Evolutionary conservation across 2,113 vertebrate species (phyloP), one percentile per base, ranked within the genome.

Genomic region (Cebus imitator): DNA sequence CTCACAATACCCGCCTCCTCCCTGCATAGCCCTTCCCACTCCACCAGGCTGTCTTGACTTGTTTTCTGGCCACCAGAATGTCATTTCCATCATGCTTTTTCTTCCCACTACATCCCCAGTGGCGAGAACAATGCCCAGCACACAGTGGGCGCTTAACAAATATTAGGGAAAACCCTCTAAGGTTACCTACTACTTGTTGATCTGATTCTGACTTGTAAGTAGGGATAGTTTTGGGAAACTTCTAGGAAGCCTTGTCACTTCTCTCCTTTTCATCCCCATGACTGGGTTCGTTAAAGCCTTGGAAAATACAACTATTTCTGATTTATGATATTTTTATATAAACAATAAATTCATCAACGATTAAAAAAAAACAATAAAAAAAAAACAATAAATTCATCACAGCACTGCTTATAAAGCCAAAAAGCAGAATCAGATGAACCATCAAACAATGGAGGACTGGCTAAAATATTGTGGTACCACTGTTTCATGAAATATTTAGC

Each of bases 291-390:
- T 76, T 91, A 92, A 95, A 72, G 55, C 83, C 83, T 91, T 95
- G 57, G 90, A 91, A 91, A 97, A 87, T n/a, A 68, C 55, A 86
- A 50, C 40, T 52, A 52, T 79, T 91, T 96, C 64, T 94, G 88
- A 94, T 18, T 66, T 85, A 40, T 57, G 66, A 43, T 66, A 68
- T 72, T 95, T 97, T 97, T 68, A 95, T 50, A 66, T 37, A 82
- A 94, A 91, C 35, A 86, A 79, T 85, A 75, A 25, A 57, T 73
- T 93, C 43, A 52, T 90, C 21, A 11, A 52, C 17, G 52, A 52
- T 52, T 4, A 43, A 52, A 52, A 52, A 52, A 17, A 52, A 17
- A 13, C 0, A 52, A 52, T 52, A 1, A 16, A 52, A 52, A 52
- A 52, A 52, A 82, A 94, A 91, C 25, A 82, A 79, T 82, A 75